These are phyloP conservation scores for Platycheirus rosarum DNA, from an alignment of 2,888 invertebrate genomes.

Conservation along the genomic window DNA sequence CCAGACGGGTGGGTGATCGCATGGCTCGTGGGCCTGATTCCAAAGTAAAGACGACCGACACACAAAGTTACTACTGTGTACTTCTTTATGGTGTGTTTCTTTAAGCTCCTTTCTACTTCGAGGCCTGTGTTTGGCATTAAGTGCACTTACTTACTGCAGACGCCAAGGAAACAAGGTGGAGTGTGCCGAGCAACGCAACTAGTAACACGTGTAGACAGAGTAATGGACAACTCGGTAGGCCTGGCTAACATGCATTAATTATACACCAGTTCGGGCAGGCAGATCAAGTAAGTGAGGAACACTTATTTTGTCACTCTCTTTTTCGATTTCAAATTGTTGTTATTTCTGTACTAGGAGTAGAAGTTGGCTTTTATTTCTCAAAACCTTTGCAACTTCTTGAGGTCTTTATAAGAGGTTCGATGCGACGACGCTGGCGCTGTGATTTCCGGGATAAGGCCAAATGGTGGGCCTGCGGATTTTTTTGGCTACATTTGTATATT, in stretches of 20 bases:
- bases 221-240: constrained; percentile 66
- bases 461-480: constrained; percentile 48
- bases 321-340: constrained; percentile 33
- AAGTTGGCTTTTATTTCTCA: not conserved
- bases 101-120: constrained; percentile 64
- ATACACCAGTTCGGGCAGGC: constrained; percentile 53
- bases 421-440: constrained; percentile 47
- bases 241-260: constrained; percentile 66
- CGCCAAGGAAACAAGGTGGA: constrained; percentile 9
- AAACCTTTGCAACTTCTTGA: constrained; percentile 24
- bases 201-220: constrained; percentile 66
- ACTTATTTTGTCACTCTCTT: constrained; percentile 63
- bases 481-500: constrained; percentile 37
- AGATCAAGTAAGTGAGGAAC: constrained; percentile 67
- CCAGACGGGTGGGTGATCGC: constrained; percentile 54
- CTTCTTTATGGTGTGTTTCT: constrained; percentile 51
- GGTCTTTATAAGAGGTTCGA: constrained; percentile 69
- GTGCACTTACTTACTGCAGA: constrained; percentile 17
- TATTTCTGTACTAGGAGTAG: constrained; percentile 10
- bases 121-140: constrained; percentile 55
- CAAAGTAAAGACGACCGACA: constrained; percentile 37
- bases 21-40: constrained; percentile 52
- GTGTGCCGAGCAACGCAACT: constrained; percentile 36
- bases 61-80: constrained; percentile 64
- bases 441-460: constrained; percentile 70